phyloP scores from a whole-genome alignment of 2,113 vertebrate genomes.

The Isichthys henryi region DNA sequence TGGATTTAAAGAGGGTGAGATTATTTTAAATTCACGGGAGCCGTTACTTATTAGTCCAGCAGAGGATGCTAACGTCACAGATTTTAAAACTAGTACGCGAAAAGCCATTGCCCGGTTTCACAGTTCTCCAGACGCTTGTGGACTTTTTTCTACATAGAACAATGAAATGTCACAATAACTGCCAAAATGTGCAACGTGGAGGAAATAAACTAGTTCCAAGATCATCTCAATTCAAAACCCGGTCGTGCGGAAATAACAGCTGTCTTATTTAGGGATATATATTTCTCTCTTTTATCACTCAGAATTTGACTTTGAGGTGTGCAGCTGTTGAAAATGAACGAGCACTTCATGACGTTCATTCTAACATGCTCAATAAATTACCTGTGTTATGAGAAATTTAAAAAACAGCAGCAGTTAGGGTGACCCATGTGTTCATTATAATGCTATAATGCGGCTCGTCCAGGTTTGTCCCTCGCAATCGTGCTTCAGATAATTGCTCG shows the following conservation, averaged over 20 bases:
- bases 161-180: not conserved
- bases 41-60: not conserved
- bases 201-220: not conserved
- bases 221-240: not conserved
- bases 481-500: too few species aligned
- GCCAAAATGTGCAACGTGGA: not conserved
- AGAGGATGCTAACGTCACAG: not conserved
- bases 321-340: not conserved
- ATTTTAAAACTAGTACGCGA: not conserved
- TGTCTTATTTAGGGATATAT: not conserved
- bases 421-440: too few species aligned
- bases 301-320: not conserved
- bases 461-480: too few species aligned
- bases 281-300: not conserved
- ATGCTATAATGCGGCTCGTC: too few species aligned
- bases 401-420: too few species aligned
- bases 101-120: not conserved
- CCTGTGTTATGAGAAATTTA: not conserved
- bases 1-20: not conserved
- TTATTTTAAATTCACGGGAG: not conserved
- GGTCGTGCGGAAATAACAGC: not conserved
- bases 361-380: not conserved
- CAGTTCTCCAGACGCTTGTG: not conserved
- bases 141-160: not conserved
- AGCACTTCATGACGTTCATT: not conserved